phyloP scores from a whole-genome alignment of 2,113 vertebrate species.

The Cyphomyrus plagiostoma region DNA sequence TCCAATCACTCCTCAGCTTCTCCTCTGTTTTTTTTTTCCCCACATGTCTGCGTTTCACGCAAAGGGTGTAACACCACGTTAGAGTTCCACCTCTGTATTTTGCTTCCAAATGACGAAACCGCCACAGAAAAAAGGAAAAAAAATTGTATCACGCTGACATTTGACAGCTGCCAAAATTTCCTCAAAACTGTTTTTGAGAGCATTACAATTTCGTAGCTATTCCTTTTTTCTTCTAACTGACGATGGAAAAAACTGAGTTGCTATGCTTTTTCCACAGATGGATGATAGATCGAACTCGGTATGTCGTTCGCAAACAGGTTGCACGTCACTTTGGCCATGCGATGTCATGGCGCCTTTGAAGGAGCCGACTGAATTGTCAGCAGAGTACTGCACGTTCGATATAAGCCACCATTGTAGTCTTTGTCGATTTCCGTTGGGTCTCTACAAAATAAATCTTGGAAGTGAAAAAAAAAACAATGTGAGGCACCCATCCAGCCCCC shows the following conservation, averaged over 20 bases:
- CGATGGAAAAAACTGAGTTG: neutral
- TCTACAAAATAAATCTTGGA: neutral
- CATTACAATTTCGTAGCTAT: neutral
- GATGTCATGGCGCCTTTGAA: neutral
- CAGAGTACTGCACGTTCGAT: neutral
- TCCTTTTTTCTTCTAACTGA: neutral
- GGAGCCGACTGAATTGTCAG: neutral
- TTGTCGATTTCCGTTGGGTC: neutral
- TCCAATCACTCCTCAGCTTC: slow-evolving; percentile 1
- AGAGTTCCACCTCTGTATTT: neutral
- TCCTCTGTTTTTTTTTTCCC: neutral
- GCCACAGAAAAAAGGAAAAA: neutral
- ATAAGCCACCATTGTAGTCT: neutral
- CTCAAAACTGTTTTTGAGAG: neutral
- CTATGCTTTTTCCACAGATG: neutral
- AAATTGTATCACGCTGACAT: neutral
- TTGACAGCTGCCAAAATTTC: neutral
- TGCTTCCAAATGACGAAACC: neutral
- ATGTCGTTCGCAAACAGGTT: neutral
- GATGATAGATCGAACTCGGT: neutral
- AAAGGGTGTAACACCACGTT: neutral
- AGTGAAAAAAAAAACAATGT: neutral
- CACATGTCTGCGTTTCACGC: neutral
- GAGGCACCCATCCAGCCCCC: neutral
- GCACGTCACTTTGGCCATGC: neutral